These are phyloP conservation scores for Proterorhinus semilunaris DNA, from an alignment of 2,113 vertebrate species.

Conservation along the genomic window DNA sequence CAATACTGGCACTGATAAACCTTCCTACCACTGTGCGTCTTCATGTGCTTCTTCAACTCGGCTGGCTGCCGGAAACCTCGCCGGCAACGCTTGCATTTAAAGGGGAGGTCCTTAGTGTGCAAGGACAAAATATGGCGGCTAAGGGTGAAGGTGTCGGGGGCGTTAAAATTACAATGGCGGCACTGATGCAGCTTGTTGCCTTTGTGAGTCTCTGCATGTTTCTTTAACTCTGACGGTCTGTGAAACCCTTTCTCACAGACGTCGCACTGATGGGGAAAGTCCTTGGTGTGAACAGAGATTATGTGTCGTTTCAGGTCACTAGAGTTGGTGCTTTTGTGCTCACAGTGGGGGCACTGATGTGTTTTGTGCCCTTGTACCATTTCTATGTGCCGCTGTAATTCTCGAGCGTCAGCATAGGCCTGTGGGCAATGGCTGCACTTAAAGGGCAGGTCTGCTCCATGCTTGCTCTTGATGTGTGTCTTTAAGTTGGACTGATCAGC, in stretches of 20 bases:
- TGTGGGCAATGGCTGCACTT: constrained; percentile 97
- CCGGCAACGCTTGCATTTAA: constrained; percentile 98
- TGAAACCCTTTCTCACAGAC: constrained; percentile 99
- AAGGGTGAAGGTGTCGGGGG: constrained; percentile 94
- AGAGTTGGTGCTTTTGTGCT: constrained; percentile 99
- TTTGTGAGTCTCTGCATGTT: constrained; percentile 95
- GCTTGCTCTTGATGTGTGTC: constrained; percentile 98
- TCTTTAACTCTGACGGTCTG: constrained; percentile 96
- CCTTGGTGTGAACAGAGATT: constrained; percentile 98
- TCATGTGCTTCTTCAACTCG: constrained; percentile 99
- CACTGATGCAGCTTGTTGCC: constrained; percentile 98
- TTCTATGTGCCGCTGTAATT: constrained; percentile 91
- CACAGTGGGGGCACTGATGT: constrained; percentile 97
- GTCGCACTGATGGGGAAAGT: constrained; percentile 98
- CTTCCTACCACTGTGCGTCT: constrained; percentile 97
- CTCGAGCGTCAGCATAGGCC: constrained; percentile 90
- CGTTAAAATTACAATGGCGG: constrained; percentile 98
- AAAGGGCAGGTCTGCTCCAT: constrained; percentile 90
- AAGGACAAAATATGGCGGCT: constrained; percentile 97
- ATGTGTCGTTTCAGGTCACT: constrained; percentile 98
- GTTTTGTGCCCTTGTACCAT: constrained; percentile 98
- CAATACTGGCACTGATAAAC: constrained; percentile 99
- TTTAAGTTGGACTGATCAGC: constrained; percentile 98
- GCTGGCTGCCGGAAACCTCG: constrained; percentile 92
- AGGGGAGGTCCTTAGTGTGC: constrained; percentile 97